Evolutionary conservation across 1,140 invertebrate genomes (phyloP).

Genomic region (Bombus fervidus): DNA sequence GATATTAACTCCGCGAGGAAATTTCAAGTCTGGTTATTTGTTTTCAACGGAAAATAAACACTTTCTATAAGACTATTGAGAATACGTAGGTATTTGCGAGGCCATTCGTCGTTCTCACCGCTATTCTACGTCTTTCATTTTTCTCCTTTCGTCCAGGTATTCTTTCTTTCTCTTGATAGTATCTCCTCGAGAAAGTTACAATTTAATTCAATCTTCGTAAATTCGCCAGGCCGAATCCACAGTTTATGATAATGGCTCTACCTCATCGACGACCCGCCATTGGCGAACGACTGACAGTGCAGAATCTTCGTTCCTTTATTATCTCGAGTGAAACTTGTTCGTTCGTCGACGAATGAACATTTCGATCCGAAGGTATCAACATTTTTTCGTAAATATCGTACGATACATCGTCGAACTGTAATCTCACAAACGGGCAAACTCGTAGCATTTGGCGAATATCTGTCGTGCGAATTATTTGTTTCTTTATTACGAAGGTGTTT

Average conservation of each 20-base stretch:
- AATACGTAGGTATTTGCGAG: no score
- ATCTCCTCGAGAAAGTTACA: conserved; percentile 20
- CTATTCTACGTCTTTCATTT: neutral
- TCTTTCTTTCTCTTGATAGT: neutral
- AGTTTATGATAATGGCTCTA: conserved; percentile 58
- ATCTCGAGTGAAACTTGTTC: neutral
- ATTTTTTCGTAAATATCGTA: neutral
- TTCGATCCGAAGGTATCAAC: neutral
- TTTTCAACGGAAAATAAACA: neutral
- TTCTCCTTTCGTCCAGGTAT: neutral
- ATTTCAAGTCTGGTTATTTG: no score
- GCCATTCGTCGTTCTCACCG: neutral
- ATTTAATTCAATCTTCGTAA: conserved; percentile 69
- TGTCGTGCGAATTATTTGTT: neutral
- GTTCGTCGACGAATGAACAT: neutral
- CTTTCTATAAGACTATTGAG: neutral
- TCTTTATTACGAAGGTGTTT: neutral
- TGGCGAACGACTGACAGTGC: conserved; percentile 39
- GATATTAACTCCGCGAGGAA: no score
- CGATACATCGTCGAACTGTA: no score
- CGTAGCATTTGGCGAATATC: neutral
- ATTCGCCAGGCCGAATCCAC: conserved; percentile 46
- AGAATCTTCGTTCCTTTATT: conserved; percentile 19
- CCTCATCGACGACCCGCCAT: conserved; percentile 9
- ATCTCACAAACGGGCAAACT: no score